Evolutionary conservation across 2,797 vertebrate species (phyloP), one percentile per base, ranked within the genome.

Genomic region (Scolopax rusticola): DNA sequence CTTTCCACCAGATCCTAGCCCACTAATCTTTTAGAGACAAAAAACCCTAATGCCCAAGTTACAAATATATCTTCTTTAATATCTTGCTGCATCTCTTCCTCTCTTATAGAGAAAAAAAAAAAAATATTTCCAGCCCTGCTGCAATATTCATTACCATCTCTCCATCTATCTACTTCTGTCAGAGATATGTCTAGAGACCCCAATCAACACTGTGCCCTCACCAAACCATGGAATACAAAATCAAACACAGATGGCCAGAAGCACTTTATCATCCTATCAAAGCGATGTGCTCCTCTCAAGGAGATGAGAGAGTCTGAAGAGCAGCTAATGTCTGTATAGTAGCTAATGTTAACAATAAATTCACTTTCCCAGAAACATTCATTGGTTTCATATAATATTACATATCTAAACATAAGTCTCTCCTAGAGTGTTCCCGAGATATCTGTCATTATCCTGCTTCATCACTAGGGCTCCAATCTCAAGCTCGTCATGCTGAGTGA

Each of bases 241-340:
- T 41, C 56, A 89, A 63, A 32, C 13, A 24, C 0, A 69, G 36
- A 48, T 11, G 19, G 41, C 27, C 67, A 83, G 82, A 82, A 91
- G 30, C n/a, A 71, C 40, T 92, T 36, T 33, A 41, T 50, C 75
- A 79, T 68, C 38, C 61, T 59, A 73, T 28, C 33, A n/a, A 50
- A 75, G 59, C 0, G 0, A 82, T 9, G 23, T 53, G 33, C 27
- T 38, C 36, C 8, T 36, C 36, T 36, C 36, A 36, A 36, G 36
- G 63, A 87, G 47, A 79, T 8, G 23, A 51, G 36, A 25, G 12
- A 85, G 20, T 33, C 14, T 40, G 40, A 86, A 70, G 18, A 74
- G 38, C 33, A 84, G 47, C 47, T 82, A 48, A 33, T 24, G 30
- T 33, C 45, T 73, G 7, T 47, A 40, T 6, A 14, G 7, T 2